phyloP scores from a whole-genome alignment of 2,113 vertebrate species.

The Axis porcinus region DNA sequence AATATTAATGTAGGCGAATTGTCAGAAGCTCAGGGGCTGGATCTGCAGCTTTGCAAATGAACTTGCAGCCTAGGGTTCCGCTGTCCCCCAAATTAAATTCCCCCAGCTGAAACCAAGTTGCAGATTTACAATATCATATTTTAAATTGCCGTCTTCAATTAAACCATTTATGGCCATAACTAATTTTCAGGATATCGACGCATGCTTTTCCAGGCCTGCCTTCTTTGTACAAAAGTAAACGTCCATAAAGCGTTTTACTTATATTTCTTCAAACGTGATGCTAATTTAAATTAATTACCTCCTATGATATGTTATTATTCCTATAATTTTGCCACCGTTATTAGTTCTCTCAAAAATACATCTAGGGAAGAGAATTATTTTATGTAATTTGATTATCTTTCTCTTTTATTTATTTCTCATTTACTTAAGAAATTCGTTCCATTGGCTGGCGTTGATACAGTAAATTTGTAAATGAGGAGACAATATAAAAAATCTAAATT shows the following conservation, averaged over 20 bases:
- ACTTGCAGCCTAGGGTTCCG: conserved; percentile 65
- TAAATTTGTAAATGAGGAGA: conserved; percentile 91
- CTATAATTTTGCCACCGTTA: conserved; percentile 81
- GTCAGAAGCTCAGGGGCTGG: conserved; percentile 73
- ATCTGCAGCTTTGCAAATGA: conserved; percentile 75
- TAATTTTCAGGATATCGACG: conserved; percentile 76
- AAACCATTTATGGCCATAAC: conserved; percentile 80
- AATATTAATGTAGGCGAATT: conserved; percentile 83
- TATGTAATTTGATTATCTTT: conserved; percentile 89
- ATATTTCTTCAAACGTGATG: conserved; percentile 79
- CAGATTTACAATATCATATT: conserved; percentile 80
- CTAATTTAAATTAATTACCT: conserved; percentile 87
- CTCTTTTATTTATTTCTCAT: conserved; percentile 94
- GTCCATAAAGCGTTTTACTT: conserved; percentile 65
- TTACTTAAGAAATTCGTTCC: conserved; percentile 93
- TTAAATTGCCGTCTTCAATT: conserved; percentile 80
- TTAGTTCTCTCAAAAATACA: conserved; percentile 83
- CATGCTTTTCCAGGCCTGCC: conserved; percentile 75
- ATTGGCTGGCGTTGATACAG: conserved; percentile 91
- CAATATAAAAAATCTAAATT: conserved; percentile 90
- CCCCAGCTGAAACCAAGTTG: conserved; percentile 74
- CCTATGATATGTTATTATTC: conserved; percentile 81
- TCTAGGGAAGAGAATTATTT: conserved; percentile 85
- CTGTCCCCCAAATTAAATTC: conserved; percentile 78
- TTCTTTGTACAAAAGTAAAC: conserved; percentile 63